Percentiles rank a stretch among this genome's conserved stretches.
These are phyloP conservation scores for Toxotes chatareus DNA, from an alignment of 2,113 vertebrate genomes.

Conservation along the genomic window DNA sequence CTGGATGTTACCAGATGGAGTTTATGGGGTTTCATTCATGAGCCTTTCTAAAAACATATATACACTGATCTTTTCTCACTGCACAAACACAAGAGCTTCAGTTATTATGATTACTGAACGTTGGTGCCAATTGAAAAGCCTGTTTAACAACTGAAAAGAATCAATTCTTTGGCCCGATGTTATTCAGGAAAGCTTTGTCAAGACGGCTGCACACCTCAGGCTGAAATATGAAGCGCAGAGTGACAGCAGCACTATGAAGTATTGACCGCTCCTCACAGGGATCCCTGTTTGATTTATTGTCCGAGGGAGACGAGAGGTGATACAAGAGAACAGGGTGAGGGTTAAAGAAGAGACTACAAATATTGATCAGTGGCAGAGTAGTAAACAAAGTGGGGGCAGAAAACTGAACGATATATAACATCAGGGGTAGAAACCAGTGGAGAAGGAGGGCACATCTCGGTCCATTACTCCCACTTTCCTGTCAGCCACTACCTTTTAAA, in stretches of 20 bases:
- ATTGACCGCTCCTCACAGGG: slow-evolving; percentile 35
- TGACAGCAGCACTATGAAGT: slow-evolving; percentile 39
- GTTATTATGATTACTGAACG: not conserved
- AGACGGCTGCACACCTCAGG: slow-evolving; percentile 7
- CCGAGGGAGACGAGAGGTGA: slow-evolving; percentile 3
- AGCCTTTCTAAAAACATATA: not conserved
- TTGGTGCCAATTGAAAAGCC: not conserved
- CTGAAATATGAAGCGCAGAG: slow-evolving; percentile 38
- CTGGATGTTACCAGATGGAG: too few relatives aligned
- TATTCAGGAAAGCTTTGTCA: slow-evolving; percentile 12
- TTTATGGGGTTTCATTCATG: too few relatives aligned
- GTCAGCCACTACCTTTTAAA: slow-evolving; percentile 16
- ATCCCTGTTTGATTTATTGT: slow-evolving; percentile 35
- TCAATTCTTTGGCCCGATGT: not conserved
- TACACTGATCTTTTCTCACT: not conserved
- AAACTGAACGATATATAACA: not conserved
- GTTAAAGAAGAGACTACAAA: slow-evolving; percentile 41
- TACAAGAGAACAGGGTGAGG: slow-evolving; percentile 12
- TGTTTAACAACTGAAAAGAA: not conserved
- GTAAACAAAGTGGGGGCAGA: slow-evolving; percentile 28
- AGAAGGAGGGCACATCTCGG: not conserved
- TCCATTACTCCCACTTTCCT: slow-evolving; percentile 14
- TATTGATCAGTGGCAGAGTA: slow-evolving; percentile 21
- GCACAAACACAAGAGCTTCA: not conserved
- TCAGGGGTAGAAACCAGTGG: not conserved